These are phyloP conservation scores for Virgularia gustaviana DNA, from an alignment of 92 coral and sea anemone species.

Conservation along the genomic window DNA sequence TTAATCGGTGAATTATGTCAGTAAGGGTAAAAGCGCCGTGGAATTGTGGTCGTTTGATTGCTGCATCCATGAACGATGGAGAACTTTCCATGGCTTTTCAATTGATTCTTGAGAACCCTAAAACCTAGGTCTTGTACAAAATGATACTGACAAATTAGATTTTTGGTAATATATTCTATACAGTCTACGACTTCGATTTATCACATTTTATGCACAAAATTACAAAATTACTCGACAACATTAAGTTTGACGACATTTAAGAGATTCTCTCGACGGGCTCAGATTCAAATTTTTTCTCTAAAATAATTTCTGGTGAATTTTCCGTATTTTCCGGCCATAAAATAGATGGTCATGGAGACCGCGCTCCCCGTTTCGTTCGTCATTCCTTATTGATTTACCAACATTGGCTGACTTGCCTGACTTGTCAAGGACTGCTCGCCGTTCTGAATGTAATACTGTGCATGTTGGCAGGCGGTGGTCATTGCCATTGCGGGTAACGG, in stretches of 20 bases:
- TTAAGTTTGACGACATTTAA: not conserved
- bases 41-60: not conserved
- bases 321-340: not conserved
- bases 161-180: conserved; percentile 1
- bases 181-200: conserved; percentile 31
- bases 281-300: not conserved
- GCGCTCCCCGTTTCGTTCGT: not conserved
- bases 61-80: not conserved
- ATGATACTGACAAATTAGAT: conserved; percentile 16
- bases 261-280: too few species aligned
- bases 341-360: not conserved
- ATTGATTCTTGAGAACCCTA: conserved; percentile 33
- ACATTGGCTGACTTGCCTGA: conserved; percentile 22
- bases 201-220: conserved; percentile 9
- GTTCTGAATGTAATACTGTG: conserved; percentile 26
- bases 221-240: conserved; percentile 20
- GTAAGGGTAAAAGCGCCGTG: conserved; percentile 26
- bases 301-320: not conserved
- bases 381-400: conserved; percentile 17
- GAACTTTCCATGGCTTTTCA: not conserved
- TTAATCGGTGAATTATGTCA: conserved; percentile 21
- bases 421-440: conserved; percentile 1
- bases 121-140: conserved; percentile 21
- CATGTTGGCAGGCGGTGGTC: conserved; percentile 23
- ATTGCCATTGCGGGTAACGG: conserved; percentile 20